These are phyloP conservation scores for Lacerta viridis DNA, from an alignment of 2,797 vertebrate genomes.

Conservation along the genomic window DNA sequence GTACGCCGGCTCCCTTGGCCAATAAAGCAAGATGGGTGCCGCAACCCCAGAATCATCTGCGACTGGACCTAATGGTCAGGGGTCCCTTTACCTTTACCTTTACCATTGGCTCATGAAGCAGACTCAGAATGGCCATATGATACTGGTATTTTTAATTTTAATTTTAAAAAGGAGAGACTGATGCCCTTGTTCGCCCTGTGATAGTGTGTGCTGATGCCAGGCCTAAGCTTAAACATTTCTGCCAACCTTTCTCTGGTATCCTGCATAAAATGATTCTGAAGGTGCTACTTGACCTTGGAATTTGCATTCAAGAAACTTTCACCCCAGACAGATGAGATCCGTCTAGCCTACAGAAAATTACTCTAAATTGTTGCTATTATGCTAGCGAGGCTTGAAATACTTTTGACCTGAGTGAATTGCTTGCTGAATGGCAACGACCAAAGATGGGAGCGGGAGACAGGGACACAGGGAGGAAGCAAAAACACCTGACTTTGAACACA, in stretches of 20 bases:
- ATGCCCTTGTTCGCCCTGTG: background rate
- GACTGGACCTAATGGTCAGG: too few species aligned
- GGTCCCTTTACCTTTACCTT: too few species aligned
- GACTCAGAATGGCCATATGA: background rate
- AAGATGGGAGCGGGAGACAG: background rate
- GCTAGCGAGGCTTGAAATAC: background rate
- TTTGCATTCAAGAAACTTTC: background rate
- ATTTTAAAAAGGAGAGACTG: too few species aligned
- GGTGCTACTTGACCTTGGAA: fast-evolving
- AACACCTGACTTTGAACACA: fast-evolving
- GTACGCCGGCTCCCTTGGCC: too few species aligned
- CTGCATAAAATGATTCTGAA: background rate
- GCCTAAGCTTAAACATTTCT: background rate
- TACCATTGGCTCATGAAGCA: background rate
- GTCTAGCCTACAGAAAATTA: background rate
- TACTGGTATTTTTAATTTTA: background rate
- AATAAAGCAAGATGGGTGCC: too few species aligned
- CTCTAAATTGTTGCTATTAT: background rate
- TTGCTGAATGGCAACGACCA: background rate
- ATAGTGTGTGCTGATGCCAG: background rate
- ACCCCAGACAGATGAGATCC: background rate
- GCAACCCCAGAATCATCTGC: too few species aligned
- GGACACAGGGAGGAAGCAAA: background rate
- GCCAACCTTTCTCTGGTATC: background rate
- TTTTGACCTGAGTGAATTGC: background rate